Conservation (phyloP, 2,113 vertebrate genomes). For the Phrynosoma blainvillii region DNA sequence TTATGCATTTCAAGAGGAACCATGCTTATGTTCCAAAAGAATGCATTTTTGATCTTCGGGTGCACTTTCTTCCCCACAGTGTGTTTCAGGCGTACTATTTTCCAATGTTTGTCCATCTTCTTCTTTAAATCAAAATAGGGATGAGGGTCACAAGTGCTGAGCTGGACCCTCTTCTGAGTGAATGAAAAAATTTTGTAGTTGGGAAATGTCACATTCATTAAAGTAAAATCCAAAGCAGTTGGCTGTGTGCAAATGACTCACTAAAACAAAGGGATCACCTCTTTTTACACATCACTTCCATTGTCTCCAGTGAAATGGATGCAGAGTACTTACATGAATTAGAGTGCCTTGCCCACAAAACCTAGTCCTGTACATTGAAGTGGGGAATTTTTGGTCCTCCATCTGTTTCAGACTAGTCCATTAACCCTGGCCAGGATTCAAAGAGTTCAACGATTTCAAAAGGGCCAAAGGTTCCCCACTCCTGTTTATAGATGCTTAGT, state of each 20-base stretch:
- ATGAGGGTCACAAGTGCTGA: neutral
- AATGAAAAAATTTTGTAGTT: neutral
- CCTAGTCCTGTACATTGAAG: too few species aligned
- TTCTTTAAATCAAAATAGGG: neutral
- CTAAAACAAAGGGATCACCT: neutral
- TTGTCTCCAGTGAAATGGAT: neutral
- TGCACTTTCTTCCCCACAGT: neutral
- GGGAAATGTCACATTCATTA: too few species aligned
- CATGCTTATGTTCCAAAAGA: neutral
- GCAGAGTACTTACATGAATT: too few species aligned
- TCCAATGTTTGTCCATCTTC: neutral
- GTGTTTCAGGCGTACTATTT: neutral
- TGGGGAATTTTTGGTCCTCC: too few species aligned
- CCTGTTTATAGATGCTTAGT: too few species aligned
- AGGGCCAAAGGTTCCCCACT: too few species aligned
- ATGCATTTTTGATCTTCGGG: neutral
- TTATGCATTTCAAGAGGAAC: neutral
- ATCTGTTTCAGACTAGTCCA: too few species aligned
- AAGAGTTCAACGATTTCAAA: too few species aligned
- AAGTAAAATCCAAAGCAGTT: too few species aligned
- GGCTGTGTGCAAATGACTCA: too few species aligned
- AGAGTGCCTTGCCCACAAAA: too few species aligned
- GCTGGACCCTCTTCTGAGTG: neutral
- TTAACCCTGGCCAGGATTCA: too few species aligned
- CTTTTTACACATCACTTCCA: neutral